Evolutionary conservation across 2,113 vertebrate species (phyloP).

Genomic region (mouse (Mus musculus)): DNA sequence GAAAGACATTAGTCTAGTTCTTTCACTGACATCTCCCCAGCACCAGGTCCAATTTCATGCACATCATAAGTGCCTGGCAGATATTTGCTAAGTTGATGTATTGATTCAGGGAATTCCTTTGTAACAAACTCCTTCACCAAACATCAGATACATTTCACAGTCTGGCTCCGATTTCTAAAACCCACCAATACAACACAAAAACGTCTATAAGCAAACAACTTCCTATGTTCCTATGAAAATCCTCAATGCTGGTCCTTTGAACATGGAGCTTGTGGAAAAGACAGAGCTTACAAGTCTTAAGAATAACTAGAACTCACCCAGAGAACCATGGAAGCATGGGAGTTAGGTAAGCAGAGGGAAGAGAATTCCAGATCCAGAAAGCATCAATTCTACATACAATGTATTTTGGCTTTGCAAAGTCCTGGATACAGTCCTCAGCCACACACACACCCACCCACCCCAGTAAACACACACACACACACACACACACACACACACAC

Average conservation of each 20-base stretch:
- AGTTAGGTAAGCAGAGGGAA: background rate
- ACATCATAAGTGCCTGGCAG: background rate
- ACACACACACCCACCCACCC: too few relatives aligned
- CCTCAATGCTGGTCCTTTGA: background rate
- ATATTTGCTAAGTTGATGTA: background rate
- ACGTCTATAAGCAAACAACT: background rate
- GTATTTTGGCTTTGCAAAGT: background rate
- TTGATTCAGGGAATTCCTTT: slow-evolving; percentile 16
- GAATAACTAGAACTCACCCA: background rate
- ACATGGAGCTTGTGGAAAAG: background rate
- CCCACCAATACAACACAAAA: background rate
- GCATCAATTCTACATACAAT: background rate
- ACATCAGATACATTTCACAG: background rate
- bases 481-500: background rate
- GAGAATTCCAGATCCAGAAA: background rate
- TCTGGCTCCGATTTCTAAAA: background rate
- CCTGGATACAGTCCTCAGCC: background rate
- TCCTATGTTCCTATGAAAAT: background rate
- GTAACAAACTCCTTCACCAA: slow-evolving; percentile 3
- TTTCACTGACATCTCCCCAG: background rate
- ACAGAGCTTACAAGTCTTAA: background rate
- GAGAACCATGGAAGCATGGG: background rate
- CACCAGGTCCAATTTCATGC: background rate
- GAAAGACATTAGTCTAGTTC: background rate
- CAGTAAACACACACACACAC: background rate